Evolutionary conservation across 2,113 vertebrate species (phyloP).

Genomic region (Echinops telfairi): DNA sequence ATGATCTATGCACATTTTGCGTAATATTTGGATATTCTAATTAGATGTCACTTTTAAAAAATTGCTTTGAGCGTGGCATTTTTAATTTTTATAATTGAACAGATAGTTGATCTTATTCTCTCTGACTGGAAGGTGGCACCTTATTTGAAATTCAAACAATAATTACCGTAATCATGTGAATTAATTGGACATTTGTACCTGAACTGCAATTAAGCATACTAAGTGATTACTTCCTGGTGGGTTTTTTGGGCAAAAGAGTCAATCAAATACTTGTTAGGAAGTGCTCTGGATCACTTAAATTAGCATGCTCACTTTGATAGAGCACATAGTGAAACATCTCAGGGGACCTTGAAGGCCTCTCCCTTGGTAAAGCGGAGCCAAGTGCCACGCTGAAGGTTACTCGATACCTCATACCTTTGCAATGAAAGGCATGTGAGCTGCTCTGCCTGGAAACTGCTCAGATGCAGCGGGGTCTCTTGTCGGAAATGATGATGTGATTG

Average conservation of each 20-base stretch:
- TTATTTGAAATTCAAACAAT: slow-evolving; percentile 16
- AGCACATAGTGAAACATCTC: background rate
- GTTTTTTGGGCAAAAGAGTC: background rate
- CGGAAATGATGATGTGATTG: background rate
- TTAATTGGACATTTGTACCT: background rate
- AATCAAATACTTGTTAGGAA: background rate
- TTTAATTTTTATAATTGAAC: slow-evolving; percentile 28
- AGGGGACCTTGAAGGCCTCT: background rate
- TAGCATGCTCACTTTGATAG: background rate
- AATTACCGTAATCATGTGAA: background rate
- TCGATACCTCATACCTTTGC: background rate
- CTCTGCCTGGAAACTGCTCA: background rate
- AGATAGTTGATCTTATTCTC: background rate
- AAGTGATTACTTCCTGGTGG: background rate
- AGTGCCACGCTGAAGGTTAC: background rate
- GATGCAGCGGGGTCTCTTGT: background rate
- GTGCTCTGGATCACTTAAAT: background rate
- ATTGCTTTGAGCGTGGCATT: slow-evolving; percentile 10
- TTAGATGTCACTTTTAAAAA: background rate
- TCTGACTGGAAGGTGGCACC: background rate
- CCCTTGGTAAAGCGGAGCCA: background rate
- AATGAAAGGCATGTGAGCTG: background rate
- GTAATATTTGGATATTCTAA: background rate
- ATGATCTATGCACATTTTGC: background rate
- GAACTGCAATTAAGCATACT: background rate